These are phyloP conservation scores for Macaca fascicularis DNA, from an alignment of 2,113 vertebrate genomes.

Conservation along the genomic window T2T-MFA8v1.1 NC_088384.1:76994001-76994500, in stretches of 20 bases:
- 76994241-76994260: background rate
- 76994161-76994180: too few relatives aligned
- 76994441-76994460: background rate
- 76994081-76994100: too few relatives aligned
- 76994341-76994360: slow-evolving; percentile 29
- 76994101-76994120: too few relatives aligned
- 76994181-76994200: too few relatives aligned
- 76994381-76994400: slow-evolving; percentile 10
- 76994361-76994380: slow-evolving; percentile 3
- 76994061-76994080: too few relatives aligned
- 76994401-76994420: background rate
- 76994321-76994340: slow-evolving; percentile 17
- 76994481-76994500: background rate
- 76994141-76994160: too few relatives aligned
- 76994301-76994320: slow-evolving; percentile 2
- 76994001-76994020: too few relatives aligned
- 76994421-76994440: slow-evolving; percentile 31
- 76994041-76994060: too few relatives aligned
- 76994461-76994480: background rate
- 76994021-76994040: too few relatives aligned
- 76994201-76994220: too few relatives aligned
- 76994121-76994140: too few relatives aligned
- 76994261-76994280: slow-evolving; percentile 12
- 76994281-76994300: background rate
- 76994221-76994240: too few relatives aligned